Evolutionary conservation across 2,888 invertebrate genomes (phyloP).

Genomic region (Aleiodes testaceus): DNA sequence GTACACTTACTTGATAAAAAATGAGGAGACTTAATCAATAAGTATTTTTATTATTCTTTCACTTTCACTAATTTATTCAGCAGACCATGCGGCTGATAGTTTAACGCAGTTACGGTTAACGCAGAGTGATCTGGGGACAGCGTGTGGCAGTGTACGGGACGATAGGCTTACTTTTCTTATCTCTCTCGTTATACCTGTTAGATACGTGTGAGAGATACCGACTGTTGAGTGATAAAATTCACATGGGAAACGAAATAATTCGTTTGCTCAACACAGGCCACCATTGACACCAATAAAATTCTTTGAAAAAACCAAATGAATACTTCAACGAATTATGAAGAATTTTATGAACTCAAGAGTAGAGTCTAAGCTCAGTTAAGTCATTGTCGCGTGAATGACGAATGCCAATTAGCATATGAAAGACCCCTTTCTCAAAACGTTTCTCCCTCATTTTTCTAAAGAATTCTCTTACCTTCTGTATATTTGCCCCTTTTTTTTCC

Average conservation of each 20-base stretch:
- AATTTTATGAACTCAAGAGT: no score
- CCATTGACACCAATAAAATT: no score
- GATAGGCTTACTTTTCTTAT: conserved; percentile 19
- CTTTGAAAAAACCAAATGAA: no score
- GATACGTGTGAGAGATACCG: conserved; percentile 20
- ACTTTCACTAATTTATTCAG: background rate
- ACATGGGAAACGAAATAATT: conserved; percentile 8
- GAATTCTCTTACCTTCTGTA: background rate
- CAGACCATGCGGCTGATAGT: background rate
- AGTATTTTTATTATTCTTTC: background rate
- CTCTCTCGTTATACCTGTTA: conserved; percentile 25
- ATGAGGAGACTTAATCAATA: no score
- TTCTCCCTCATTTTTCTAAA: conserved; percentile 46
- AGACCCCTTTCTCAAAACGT: conserved; percentile 63
- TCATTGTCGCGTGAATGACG: conserved; percentile 71
- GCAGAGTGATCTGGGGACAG: conserved; percentile 12
- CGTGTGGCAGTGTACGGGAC: background rate
- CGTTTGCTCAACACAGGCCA: conserved; percentile 10
- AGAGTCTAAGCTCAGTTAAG: conserved; percentile 70
- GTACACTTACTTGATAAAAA: background rate
- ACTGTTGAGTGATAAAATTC: conserved; percentile 15
- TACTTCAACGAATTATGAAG: no score
- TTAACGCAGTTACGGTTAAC: background rate
- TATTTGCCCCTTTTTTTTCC: background rate
- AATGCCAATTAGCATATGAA: conserved; percentile 74